phyloP scores from a whole-genome alignment of 2,113 vertebrate genomes.

The Carollia perspicillata region DNA sequence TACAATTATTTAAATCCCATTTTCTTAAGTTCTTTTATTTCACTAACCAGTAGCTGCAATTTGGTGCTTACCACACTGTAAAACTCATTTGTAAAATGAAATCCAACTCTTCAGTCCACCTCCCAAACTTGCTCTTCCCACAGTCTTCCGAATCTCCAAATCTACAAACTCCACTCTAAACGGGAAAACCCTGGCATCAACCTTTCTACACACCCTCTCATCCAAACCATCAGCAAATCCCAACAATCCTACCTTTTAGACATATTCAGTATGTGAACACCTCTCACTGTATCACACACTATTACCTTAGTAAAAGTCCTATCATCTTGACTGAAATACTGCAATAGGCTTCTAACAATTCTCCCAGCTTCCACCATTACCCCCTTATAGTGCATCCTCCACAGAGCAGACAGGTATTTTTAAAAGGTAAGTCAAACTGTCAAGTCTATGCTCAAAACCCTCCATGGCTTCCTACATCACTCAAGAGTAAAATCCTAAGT shows the following conservation, averaged over 20 bases:
- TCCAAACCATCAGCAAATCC: background rate
- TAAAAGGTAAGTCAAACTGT: background rate
- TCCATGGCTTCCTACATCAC: background rate
- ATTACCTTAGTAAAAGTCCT: background rate
- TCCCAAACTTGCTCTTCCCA: background rate
- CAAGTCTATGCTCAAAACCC: background rate
- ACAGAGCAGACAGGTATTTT: background rate
- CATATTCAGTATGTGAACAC: background rate
- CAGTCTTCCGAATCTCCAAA: background rate
- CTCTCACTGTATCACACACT: background rate
- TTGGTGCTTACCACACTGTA: background rate
- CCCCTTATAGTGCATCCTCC: background rate
- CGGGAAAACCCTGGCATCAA: background rate
- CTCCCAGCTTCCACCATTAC: background rate
- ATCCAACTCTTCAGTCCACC: background rate
- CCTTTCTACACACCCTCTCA: background rate
- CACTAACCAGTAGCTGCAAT: background rate
- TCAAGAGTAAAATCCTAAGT: background rate
- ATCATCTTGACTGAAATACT: background rate
- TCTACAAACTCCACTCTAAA: background rate
- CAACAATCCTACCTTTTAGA: slow-evolving; percentile 8
- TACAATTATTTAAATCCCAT: background rate
- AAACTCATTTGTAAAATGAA: background rate
- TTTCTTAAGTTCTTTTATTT: background rate
- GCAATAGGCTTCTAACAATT: background rate